These are phyloP conservation scores for Trichechus manatus DNA, from an alignment of 2,113 vertebrate species.

Conservation along the genomic window DNA sequence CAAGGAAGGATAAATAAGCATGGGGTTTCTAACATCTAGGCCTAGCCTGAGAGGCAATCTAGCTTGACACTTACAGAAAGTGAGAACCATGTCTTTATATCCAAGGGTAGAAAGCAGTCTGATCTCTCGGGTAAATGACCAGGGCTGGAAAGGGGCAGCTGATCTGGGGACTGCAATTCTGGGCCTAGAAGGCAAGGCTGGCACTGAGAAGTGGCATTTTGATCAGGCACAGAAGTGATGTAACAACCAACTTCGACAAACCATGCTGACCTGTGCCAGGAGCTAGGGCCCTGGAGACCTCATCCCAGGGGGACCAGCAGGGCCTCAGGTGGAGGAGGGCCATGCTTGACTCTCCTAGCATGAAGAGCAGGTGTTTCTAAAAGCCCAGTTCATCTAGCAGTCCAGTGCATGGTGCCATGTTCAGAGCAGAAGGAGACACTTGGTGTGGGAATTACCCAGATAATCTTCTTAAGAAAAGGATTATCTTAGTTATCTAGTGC, in stretches of 20 bases:
- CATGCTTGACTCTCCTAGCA: neutral
- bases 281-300: neutral
- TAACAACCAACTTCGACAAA: neutral
- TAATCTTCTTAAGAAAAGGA: neutral
- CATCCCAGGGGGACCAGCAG: neutral
- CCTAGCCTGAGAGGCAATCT: neutral
- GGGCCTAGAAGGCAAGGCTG: too few species aligned
- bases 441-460: neutral
- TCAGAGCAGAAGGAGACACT: neutral
- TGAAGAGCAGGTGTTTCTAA: neutral
- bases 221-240: neutral
- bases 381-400: neutral
- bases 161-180: neutral
- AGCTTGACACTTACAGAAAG: neutral
- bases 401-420: neutral
- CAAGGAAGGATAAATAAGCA: neutral
- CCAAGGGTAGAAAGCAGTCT: neutral
- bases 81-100: neutral
- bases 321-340: neutral
- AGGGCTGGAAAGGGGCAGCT: neutral
- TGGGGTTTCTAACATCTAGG: neutral
- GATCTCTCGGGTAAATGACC: neutral
- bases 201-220: neutral
- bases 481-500: too few species aligned
- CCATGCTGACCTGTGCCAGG: neutral